Base-by-base conservation (phyloP, 92 coral and sea anemone genomes). In the Blastomussa wellsi region DNA sequence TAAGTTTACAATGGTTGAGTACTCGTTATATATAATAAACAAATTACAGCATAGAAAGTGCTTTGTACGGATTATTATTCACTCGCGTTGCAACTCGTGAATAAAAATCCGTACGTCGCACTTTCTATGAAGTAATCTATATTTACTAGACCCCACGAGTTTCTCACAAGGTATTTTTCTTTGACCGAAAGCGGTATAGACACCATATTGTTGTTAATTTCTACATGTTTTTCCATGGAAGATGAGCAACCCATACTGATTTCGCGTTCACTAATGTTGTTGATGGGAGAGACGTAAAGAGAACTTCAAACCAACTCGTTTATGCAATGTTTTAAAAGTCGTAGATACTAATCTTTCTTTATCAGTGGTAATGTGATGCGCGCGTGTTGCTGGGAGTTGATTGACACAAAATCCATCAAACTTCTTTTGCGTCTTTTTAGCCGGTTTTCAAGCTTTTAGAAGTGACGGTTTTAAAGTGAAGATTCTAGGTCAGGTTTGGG, bases 81-180 rank as follows among this genome's bases (percentile, higher is more conserved):
- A n/a, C n/a, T n/a, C n/a, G n/a, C n/a, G n/a, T n/a, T n/a, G n/a
- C n/a, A n/a, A n/a, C n/a, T n/a, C n/a, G n/a, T n/a, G n/a, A n/a
- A n/a, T n/a, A n/a, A n/a, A n/a, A n/a, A n/a, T n/a, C n/a, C n/a
- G n/a, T n/a, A n/a, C n/a, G n/a, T n/a, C n/a, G n/a, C n/a, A n/a
- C n/a, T n/a, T n/a, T n/a, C n/a, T n/a, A n/a, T n/a, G n/a, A n/a
- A n/a, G n/a, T 26, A 37, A 36, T 71, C 38, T 29, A 71, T 71
- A 49, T 37, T 37, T 9, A 71, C 51, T 26, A 71, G 76, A 71
- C 42, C 42, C 76, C 49, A 37, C 29, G 76, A 71, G 28, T 38
- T 71, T 39, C 76, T 71, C 32, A 71, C 28, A 24, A 71, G 49
- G 76, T 26, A 71, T 19, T 35, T 71, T 71, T 71, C 44, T 39